A percentile compares a stretch with the other conserved stretches of the same genome.
Conservation (phyloP, 2,113 vertebrate genomes). For the Actinemys pallida region DNA sequence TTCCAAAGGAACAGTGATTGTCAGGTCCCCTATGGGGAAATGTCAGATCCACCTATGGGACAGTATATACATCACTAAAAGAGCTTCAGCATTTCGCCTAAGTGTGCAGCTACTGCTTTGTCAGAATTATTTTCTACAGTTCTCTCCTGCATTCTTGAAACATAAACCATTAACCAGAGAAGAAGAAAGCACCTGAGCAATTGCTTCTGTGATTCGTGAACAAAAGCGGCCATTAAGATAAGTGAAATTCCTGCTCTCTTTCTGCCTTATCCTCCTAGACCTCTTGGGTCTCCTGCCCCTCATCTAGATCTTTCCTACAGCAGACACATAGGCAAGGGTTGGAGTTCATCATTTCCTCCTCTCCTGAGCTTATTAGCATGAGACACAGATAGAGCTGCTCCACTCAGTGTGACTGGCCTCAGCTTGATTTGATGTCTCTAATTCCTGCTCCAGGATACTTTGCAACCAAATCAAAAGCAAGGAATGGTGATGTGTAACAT, state of each 20-base stretch:
- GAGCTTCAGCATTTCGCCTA: conserved; percentile 15
- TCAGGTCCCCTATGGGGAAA: conserved; percentile 50
- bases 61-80: conserved; percentile 38
- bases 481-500: conserved; percentile 52
- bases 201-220: conserved; percentile 58
- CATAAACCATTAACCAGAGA: conserved; percentile 46
- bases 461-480: conserved; percentile 57
- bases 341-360: conserved; percentile 62
- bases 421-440: conserved; percentile 57
- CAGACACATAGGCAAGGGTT: neutral
- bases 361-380: conserved; percentile 73
- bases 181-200: conserved; percentile 56
- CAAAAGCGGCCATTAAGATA: conserved; percentile 70
- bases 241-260: conserved; percentile 32
- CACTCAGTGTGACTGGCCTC: conserved; percentile 62
- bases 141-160: conserved; percentile 48
- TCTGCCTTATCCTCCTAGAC: conserved; percentile 40
- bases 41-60: neutral
- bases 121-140: conserved; percentile 40
- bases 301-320: conserved; percentile 29
- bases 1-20: conserved; percentile 46
- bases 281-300: neutral
- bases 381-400: conserved; percentile 67
- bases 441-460: conserved; percentile 61
- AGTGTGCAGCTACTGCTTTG: conserved; percentile 59